phyloP scores from a whole-genome alignment of 1,140 invertebrate genomes.

The Drosophila kohkoa region DNA sequence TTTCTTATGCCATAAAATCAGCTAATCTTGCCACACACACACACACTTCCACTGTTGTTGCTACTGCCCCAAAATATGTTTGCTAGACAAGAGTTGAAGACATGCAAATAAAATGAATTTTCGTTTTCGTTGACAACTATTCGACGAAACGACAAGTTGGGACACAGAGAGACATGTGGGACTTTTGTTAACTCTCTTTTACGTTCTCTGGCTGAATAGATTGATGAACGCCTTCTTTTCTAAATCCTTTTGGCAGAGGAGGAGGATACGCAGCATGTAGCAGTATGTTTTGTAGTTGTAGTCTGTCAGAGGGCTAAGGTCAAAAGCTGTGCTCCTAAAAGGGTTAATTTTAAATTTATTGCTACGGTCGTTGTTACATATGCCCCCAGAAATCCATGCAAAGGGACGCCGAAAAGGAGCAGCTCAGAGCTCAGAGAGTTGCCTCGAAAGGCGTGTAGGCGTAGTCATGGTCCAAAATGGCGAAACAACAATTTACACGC shows the following conservation, averaged over 20 bases:
- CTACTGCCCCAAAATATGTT: slow-evolving; percentile 8
- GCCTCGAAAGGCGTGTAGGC: slow-evolving; percentile 15
- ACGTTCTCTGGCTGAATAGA: slow-evolving; percentile 20
- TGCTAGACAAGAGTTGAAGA: slow-evolving; percentile 10
- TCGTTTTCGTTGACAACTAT: slow-evolving; percentile 36
- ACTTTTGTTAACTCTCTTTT: slow-evolving; percentile 1
- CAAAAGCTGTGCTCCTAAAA: slow-evolving; percentile 70
- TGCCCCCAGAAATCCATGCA: slow-evolving; percentile 49
- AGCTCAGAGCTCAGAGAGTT: slow-evolving; percentile 12
- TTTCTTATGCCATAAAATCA: slow-evolving; percentile 33
- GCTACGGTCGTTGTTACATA: slow-evolving; percentile 57
- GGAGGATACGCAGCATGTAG: not conserved
- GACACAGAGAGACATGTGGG: not conserved
- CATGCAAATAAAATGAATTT: slow-evolving; percentile 35
- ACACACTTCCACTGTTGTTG: not conserved
- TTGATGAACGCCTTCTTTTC: slow-evolving; percentile 17
- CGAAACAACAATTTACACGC: slow-evolving; percentile 69
- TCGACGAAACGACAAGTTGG: slow-evolving; percentile 1
- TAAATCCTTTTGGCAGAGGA: not conserved
- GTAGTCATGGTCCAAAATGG: slow-evolving; percentile 59
- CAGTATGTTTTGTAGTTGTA: slow-evolving; percentile 7
- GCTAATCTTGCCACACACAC: slow-evolving; percentile 11
- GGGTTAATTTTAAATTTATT: slow-evolving; percentile 84
- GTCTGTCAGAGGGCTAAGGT: slow-evolving; percentile 53
- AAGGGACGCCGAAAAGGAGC: slow-evolving; percentile 35